phyloP scores from a whole-genome alignment of 1,140 invertebrate genomes.

The Dendrolimus punctatus region DNA sequence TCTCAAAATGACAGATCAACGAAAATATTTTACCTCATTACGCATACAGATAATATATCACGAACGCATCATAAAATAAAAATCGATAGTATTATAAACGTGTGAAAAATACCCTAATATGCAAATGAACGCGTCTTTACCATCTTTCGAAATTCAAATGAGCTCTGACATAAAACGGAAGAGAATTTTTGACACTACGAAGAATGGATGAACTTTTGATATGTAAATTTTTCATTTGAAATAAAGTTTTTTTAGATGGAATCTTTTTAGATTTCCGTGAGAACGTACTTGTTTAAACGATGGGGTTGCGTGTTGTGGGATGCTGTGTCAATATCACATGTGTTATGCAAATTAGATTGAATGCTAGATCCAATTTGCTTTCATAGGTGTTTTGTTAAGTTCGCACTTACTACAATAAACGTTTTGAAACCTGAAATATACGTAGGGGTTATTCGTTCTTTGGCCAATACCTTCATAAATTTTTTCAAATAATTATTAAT shows the following conservation, averaged over 20 bases:
- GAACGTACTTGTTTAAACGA: slow-evolving; percentile 44
- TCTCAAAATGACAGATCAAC: slow-evolving; percentile 54
- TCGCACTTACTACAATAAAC: too few species aligned
- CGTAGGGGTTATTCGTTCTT: too few species aligned
- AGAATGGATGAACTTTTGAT: slow-evolving; percentile 54
- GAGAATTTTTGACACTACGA: slow-evolving; percentile 68
- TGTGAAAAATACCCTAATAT: slow-evolving; percentile 29
- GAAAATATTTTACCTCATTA: slow-evolving; percentile 70
- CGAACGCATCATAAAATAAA: slow-evolving; percentile 39
- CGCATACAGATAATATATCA: slow-evolving; percentile 38
- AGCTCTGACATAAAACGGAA: slow-evolving; percentile 48
- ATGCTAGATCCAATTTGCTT: too few species aligned
- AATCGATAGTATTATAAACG: slow-evolving; percentile 15
- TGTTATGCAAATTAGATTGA: slow-evolving; percentile 47
- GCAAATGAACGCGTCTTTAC: slow-evolving; percentile 43
- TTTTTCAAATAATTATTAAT: too few species aligned
- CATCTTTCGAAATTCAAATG: slow-evolving; percentile 61
- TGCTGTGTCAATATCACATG: slow-evolving; percentile 60
- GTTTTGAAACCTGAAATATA: too few species aligned
- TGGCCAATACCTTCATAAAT: too few species aligned
- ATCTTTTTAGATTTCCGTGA: slow-evolving; percentile 37
- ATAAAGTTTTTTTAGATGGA: slow-evolving; percentile 51
- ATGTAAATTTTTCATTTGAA: too few species aligned
- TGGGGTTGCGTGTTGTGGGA: slow-evolving; percentile 52
- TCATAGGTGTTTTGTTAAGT: too few species aligned